phyloP scores from a whole-genome alignment of 2,113 vertebrate genomes.

The Collichthys lucidus region DNA sequence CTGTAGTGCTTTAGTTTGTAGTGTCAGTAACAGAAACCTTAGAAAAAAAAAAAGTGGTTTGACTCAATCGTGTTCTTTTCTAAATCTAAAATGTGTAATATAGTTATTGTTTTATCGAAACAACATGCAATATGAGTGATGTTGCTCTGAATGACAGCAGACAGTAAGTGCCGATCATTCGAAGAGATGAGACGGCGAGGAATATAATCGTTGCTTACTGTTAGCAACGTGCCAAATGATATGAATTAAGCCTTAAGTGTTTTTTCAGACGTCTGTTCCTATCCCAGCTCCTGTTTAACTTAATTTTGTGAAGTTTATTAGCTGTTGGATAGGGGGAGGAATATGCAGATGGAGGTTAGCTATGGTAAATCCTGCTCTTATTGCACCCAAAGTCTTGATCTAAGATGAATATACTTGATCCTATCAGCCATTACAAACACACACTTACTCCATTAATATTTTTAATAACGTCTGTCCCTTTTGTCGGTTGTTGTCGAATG shows the following conservation, averaged over 20 bases:
- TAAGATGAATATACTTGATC: constrained; percentile 66
- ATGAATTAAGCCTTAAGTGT: constrained; percentile 78
- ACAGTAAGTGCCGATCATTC: constrained; percentile 57
- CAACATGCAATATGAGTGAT: constrained; percentile 70
- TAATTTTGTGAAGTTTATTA: constrained; percentile 41
- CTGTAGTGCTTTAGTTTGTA: constrained; percentile 39
- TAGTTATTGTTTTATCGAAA: constrained; percentile 55
- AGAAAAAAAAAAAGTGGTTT: constrained; percentile 25
- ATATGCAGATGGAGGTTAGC: constrained; percentile 56
- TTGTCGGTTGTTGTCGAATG: constrained; percentile 25
- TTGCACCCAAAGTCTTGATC: constrained; percentile 53
- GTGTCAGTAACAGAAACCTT: constrained; percentile 25
- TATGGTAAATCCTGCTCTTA: constrained; percentile 39
- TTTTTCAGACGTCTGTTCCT: constrained; percentile 64
- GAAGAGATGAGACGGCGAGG: constrained; percentile 24
- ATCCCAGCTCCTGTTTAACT: constrained; percentile 41
- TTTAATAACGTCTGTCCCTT: constrained; percentile 43
- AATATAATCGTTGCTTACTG: constrained; percentile 35
- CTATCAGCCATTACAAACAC: constrained; percentile 56
- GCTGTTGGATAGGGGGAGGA: constrained; percentile 37
- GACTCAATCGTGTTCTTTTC: constrained; percentile 32
- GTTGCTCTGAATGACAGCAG: constrained; percentile 54
- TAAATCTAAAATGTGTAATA: constrained; percentile 42
- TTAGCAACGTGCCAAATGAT: constrained; percentile 63
- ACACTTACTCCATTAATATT: constrained; percentile 34